These are phyloP conservation scores for Hirtodrosophila duncani DNA, from an alignment of 2,888 invertebrate genomes.

Conservation along the genomic window DNA sequence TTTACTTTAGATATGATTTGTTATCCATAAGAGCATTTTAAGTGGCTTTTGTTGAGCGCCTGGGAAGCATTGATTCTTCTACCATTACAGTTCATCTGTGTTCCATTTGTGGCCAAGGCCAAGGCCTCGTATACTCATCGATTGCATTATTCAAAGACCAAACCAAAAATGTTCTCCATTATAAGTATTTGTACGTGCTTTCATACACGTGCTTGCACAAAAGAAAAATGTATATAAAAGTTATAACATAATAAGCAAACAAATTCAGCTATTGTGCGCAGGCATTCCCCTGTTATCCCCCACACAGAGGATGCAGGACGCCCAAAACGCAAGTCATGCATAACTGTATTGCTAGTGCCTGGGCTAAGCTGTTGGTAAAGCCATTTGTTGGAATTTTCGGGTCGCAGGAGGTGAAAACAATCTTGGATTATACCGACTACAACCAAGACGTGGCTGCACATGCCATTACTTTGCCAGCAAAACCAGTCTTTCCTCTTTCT, in stretches of 20 bases:
- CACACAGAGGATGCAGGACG: background rate
- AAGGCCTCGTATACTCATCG: conserved; percentile 17
- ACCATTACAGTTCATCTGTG: too few relatives aligned
- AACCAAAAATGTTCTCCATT: conserved; percentile 20
- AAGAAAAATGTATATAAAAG: conserved; percentile 17
- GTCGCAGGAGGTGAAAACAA: conserved; percentile 6
- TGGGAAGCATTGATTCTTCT: too few relatives aligned
- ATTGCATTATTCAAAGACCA: conserved; percentile 20
- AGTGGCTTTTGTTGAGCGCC: too few relatives aligned
- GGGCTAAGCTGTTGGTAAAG: conserved; percentile 21
- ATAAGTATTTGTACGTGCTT: conserved; percentile 47
- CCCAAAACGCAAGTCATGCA: background rate
- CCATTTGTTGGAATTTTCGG: conserved; percentile 7
- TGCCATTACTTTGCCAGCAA: conserved; percentile 9
- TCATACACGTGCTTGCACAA: conserved; percentile 22
- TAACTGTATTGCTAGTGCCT: background rate
- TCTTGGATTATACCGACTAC: conserved; percentile 21
- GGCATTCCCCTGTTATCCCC: background rate
- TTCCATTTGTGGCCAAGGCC: too few relatives aligned
- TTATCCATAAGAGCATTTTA: too few relatives aligned
- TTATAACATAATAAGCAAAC: conserved; percentile 38
- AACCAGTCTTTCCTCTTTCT: too few relatives aligned
- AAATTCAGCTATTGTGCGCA: conserved; percentile 24
- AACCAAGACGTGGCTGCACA: conserved; percentile 22
- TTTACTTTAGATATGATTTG: too few relatives aligned